Percentiles rank a stretch among this genome's conserved stretches.
Evolutionary conservation across 2,797 vertebrate genomes (phyloP).

Genomic region (Phoxinus dragarum): DNA sequence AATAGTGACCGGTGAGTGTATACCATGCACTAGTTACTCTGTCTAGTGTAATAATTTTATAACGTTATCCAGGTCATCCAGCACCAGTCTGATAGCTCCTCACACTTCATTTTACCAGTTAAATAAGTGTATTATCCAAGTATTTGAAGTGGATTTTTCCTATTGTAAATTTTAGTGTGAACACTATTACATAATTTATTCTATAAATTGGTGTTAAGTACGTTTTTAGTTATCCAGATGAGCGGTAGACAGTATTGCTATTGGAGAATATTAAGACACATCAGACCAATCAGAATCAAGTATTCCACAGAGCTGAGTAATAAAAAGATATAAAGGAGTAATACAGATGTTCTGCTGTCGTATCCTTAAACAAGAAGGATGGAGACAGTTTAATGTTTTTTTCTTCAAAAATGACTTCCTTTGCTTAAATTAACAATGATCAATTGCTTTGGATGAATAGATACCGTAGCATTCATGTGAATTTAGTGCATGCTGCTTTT

Average conservation of each 20-base stretch:
- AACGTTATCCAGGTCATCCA: neutral
- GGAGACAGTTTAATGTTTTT: neutral
- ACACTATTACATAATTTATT: neutral
- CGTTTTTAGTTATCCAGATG: neutral
- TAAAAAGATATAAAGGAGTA: neutral
- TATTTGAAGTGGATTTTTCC: neutral
- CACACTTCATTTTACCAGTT: neutral
- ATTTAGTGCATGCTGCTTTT: neutral
- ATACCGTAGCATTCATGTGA: neutral
- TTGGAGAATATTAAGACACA: neutral
- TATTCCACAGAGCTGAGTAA: neutral
- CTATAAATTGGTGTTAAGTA: neutral
- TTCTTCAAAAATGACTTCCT: neutral
- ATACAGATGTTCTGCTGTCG: neutral
- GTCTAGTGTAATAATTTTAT: neutral
- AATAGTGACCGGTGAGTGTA: neutral
- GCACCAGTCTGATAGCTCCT: neutral
- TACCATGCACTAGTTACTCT: neutral
- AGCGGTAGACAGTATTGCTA: neutral
- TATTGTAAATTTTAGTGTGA: too few species aligned
- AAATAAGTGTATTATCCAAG: neutral
- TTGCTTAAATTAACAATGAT: conserved; percentile 12
- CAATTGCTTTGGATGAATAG: neutral
- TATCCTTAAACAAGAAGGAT: neutral
- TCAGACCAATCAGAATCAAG: neutral